phyloP scores from a whole-genome alignment of 2,888 invertebrate genomes.

The Phortica magna region DNA sequence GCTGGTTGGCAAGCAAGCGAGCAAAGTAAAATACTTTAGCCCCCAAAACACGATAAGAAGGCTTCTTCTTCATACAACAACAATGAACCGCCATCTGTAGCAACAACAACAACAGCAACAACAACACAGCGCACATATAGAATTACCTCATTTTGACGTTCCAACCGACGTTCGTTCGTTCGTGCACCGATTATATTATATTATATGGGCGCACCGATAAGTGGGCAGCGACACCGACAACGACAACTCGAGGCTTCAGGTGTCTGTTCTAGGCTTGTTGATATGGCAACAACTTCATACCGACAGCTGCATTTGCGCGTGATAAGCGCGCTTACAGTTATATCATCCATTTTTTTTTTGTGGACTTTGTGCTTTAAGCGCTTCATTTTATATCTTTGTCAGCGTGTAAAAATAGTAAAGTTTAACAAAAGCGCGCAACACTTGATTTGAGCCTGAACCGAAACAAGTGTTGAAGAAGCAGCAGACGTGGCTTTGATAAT shows the following conservation, averaged over 20 bases:
- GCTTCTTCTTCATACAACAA: background rate
- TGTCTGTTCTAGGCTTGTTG: background rate
- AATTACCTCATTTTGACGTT: background rate
- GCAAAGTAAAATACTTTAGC: constrained; percentile 2
- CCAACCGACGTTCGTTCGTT: background rate
- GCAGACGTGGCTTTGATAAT: no score
- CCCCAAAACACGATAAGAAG: constrained; percentile 15
- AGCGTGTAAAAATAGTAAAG: no score
- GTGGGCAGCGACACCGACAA: background rate
- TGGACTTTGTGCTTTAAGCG: no score
- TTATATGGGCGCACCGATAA: constrained; percentile 18
- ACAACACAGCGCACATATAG: background rate
- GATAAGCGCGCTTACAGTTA: no score
- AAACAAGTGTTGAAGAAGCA: no score
- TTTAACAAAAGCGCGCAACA: no score
- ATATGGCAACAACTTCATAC: no score
- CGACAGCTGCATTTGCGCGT: no score
- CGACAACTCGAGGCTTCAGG: background rate
- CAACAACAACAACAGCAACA: background rate
- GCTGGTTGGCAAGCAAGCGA: constrained; percentile 23
- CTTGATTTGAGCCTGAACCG: no score
- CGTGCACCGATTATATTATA: constrained; percentile 19
- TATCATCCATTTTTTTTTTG: no score
- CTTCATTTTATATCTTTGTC: no score
- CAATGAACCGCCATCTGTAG: background rate